These are phyloP conservation scores for Campylorhamphus procurvoides DNA, from an alignment of 2,113 vertebrate genomes.

Conservation along the genomic window DNA sequence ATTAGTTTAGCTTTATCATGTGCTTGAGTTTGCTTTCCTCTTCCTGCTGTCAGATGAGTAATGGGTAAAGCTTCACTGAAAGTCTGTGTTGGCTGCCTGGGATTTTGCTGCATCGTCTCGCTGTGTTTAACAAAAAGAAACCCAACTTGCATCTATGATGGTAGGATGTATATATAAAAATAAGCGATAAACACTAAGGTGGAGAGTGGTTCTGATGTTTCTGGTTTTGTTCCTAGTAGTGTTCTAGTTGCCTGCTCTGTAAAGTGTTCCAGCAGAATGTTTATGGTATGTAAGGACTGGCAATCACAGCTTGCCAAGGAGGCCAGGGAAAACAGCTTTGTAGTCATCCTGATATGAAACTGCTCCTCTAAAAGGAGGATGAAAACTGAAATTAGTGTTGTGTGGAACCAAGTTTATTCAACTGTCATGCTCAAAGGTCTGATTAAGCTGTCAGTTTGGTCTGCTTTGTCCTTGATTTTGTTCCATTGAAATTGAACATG, in stretches of 20 bases:
- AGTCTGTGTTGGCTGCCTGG: neutral
- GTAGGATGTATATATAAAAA: neutral
- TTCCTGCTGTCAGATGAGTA: neutral
- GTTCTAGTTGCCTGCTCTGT: neutral
- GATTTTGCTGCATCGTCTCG: neutral
- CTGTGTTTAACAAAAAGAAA: neutral
- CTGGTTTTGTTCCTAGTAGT: neutral
- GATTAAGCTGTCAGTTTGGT: conserved; percentile 30
- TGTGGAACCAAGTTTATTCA: neutral
- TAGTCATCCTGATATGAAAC: neutral
- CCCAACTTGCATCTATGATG: neutral
- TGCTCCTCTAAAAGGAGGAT: neutral
- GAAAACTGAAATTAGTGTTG: neutral
- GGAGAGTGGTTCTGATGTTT: neutral
- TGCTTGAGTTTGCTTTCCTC: neutral
- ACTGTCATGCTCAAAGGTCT: neutral
- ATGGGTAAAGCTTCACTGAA: neutral
- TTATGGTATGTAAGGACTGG: neutral
- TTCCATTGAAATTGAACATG: neutral
- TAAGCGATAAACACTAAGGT: neutral
- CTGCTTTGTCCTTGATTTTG: neutral
- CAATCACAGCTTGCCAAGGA: neutral
- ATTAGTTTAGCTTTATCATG: neutral
- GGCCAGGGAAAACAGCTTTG: neutral
- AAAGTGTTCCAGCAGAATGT: neutral